Percentiles rank a stretch among this genome's conserved stretches.
phyloP scores from a whole-genome alignment of 1,140 invertebrate genomes.

The Halotydeus destructor region DNA sequence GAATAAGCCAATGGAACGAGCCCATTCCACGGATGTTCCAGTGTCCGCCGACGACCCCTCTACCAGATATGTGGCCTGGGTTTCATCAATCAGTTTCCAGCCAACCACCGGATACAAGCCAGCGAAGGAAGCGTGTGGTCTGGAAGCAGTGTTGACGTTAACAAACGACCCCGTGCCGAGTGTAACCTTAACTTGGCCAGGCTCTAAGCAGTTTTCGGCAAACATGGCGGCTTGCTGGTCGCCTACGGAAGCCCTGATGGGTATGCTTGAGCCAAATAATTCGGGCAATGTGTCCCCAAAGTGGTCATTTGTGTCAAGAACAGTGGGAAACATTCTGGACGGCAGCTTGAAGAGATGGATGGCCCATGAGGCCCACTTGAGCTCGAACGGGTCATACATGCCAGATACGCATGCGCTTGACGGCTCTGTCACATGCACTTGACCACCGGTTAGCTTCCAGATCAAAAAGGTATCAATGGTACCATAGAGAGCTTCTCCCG shows the following conservation, averaged over 20 bases:
- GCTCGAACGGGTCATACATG: conserved; percentile 71
- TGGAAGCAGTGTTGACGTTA: conserved; percentile 56
- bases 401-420: conserved; percentile 74
- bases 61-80: conserved; percentile 44
- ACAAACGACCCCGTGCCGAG: conserved; percentile 87
- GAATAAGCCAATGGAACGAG: conserved; percentile 46
- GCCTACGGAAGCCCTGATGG: conserved; percentile 45
- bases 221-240: conserved; percentile 66
- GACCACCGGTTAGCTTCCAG: conserved; percentile 45
- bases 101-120: conserved; percentile 73
- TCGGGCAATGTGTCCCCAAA: conserved; percentile 39
- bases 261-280: conserved; percentile 51
- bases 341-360: conserved; percentile 48
- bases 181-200: conserved; percentile 69
- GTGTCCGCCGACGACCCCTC: conserved; percentile 71
- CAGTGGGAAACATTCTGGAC: conserved; percentile 45
- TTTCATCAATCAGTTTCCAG: conserved; percentile 33
- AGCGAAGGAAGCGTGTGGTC: conserved; percentile 51
- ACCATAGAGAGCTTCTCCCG: conserved; percentile 53
- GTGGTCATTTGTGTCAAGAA: conserved; percentile 37
- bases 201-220: conserved; percentile 61
- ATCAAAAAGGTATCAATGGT: conserved; percentile 82
- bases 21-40: conserved; percentile 69
- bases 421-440: conserved; percentile 56
- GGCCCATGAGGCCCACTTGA: conserved; percentile 51